phyloP scores from a whole-genome alignment of 1,140 invertebrate species.

The Zaprionus taronus region DNA sequence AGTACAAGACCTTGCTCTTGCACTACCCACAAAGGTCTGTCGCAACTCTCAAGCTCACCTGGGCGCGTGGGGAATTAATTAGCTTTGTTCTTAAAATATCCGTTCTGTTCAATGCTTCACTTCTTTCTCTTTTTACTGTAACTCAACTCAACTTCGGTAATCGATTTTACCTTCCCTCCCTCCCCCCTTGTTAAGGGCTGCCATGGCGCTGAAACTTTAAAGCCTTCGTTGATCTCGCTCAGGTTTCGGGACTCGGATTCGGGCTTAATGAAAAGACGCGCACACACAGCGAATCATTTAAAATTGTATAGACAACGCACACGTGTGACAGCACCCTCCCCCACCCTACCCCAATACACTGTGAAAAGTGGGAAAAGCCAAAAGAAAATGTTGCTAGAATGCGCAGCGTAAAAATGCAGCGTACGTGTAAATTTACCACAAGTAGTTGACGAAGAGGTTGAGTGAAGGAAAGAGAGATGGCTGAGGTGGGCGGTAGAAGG shows the following conservation, averaged over 20 bases:
- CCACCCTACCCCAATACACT: conserved; percentile 11
- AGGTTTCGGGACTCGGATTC: conserved; percentile 28
- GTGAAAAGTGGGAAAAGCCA: conserved; percentile 14
- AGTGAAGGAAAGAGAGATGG: neutral
- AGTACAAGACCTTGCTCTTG: no score
- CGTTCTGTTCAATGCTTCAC: neutral
- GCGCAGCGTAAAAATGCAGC: conserved; percentile 68
- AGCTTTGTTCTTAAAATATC: conserved; percentile 61
- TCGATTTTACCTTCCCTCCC: conserved; percentile 47
- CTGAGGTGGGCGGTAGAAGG: neutral
- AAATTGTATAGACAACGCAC: conserved; percentile 64
- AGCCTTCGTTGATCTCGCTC: conserved; percentile 42
- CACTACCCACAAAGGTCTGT: neutral
- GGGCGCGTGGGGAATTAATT: conserved; percentile 59
- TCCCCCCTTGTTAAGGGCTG: neutral
- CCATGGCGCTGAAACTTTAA: conserved; percentile 48
- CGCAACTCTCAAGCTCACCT: neutral
- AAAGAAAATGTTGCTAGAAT: conserved; percentile 68
- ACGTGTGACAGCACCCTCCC: conserved; percentile 39
- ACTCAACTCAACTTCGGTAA: conserved; percentile 41
- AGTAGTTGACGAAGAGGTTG: conserved; percentile 39
- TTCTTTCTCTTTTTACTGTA: conserved; percentile 25
- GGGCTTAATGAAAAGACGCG: conserved; percentile 59
- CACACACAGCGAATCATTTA: conserved; percentile 66
- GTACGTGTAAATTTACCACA: conserved; percentile 81